Evolutionary conservation across 2,797 vertebrate species (phyloP).

Genomic region (Aldrovandia affinis): DNA sequence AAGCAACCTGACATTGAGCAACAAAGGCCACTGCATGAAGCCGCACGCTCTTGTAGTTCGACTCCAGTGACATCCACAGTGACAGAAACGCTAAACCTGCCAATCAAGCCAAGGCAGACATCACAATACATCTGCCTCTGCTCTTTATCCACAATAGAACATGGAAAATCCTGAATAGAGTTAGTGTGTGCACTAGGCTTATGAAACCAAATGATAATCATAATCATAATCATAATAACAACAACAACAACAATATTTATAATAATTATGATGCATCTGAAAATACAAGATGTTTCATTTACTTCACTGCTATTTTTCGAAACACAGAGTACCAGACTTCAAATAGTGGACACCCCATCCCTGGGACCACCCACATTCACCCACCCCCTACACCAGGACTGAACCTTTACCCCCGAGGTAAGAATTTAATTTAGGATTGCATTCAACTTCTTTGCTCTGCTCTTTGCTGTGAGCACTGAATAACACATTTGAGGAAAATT

Average conservation of each 20-base stretch:
- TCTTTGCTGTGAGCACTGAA: neutral
- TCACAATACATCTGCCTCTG: neutral
- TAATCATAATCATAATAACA: neutral
- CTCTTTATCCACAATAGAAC: neutral
- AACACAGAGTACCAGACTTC: neutral
- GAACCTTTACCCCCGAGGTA: neutral
- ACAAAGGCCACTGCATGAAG: neutral
- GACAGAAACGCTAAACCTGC: too few species aligned
- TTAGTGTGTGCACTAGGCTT: neutral
- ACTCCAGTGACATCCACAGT: neutral
- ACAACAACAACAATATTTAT: too few species aligned
- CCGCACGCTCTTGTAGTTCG: neutral
- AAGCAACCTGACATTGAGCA: neutral
- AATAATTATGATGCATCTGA: neutral
- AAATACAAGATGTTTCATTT: neutral
- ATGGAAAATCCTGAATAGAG: neutral
- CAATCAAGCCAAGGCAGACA: too few species aligned
- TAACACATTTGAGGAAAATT: neutral
- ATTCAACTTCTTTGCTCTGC: neutral
- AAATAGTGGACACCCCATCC: neutral
- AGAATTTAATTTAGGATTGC: neutral
- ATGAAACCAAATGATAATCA: neutral
- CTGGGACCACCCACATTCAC: slow-evolving; percentile 3
- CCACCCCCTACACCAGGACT: neutral
- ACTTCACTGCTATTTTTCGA: neutral